Evolutionary conservation across 2,797 vertebrate genomes (phyloP).

Genomic region (Rhinogobio ventralis): DNA sequence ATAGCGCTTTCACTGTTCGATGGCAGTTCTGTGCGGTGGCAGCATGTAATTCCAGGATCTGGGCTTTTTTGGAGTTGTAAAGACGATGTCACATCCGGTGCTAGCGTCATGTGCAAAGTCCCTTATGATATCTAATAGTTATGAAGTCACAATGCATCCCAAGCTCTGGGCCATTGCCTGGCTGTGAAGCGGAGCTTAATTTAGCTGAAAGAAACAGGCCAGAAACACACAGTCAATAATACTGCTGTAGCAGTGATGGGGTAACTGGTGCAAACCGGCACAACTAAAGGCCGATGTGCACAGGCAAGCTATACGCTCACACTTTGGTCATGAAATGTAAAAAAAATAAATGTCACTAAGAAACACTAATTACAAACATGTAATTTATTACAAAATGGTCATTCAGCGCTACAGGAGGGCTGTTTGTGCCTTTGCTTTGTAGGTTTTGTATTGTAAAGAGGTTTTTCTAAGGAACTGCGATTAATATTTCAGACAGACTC

Average conservation of each 20-base stretch:
- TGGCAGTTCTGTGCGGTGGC: constrained; percentile 67
- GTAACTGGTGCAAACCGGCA: constrained; percentile 37
- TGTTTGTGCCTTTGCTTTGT: background rate
- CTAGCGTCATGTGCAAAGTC: constrained; percentile 56
- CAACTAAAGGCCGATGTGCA: background rate
- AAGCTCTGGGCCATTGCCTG: constrained; percentile 65
- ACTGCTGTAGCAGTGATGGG: constrained; percentile 33
- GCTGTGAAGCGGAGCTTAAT: constrained; percentile 62
- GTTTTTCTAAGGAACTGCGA: constrained; percentile 45
- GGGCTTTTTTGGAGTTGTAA: constrained; percentile 61
- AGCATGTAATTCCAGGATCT: constrained; percentile 73
- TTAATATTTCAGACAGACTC: constrained; percentile 71
- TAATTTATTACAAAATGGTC: background rate
- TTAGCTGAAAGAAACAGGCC: constrained; percentile 61
- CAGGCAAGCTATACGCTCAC: background rate
- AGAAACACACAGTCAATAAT: constrained; percentile 44
- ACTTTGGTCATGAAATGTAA: no score
- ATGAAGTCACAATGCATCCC: constrained; percentile 57
- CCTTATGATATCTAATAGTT: constrained; percentile 62
- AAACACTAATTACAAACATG: background rate
- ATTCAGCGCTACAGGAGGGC: background rate
- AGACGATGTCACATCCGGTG: constrained; percentile 63
- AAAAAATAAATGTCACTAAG: no score
- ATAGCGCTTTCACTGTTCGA: constrained; percentile 63
- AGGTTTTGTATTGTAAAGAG: constrained; percentile 23